Percentiles rank a stretch among this genome's conserved stretches.
These are phyloP conservation scores for Wiebesia pumilae DNA, from an alignment of 1,140 invertebrate genomes.

Conservation along the genomic window DNA sequence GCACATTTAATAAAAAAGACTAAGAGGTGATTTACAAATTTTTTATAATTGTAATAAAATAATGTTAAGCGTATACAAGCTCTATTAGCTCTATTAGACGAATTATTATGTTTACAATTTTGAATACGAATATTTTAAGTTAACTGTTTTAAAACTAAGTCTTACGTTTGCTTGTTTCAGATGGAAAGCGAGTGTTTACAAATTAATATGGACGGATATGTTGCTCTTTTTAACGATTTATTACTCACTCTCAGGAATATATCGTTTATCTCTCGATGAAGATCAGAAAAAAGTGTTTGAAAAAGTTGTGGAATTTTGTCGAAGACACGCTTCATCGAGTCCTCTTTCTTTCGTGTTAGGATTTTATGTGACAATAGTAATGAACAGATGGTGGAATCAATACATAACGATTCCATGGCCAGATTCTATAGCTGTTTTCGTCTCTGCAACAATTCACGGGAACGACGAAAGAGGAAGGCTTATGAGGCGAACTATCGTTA, in stretches of 20 bases:
- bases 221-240: constrained; percentile 79
- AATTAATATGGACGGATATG: constrained; percentile 83
- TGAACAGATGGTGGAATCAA: constrained; percentile 95
- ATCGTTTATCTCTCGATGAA: constrained; percentile 76
- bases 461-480: constrained; percentile 92
- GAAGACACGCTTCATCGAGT: constrained; percentile 86
- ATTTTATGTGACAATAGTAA: constrained; percentile 94
- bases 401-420: constrained; percentile 88
- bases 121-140: no score
- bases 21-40: no score
- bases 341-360: constrained; percentile 91
- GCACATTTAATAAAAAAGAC: no score
- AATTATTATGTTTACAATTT: no score
- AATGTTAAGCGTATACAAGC: neutral
- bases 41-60: no score
- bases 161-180: constrained; percentile 65
- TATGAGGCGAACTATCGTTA: constrained; percentile 90
- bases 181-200: constrained; percentile 85
- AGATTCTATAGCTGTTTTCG: constrained; percentile 88
- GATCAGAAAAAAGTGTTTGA: constrained; percentile 82
- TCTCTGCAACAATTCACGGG: constrained; percentile 84
- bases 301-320: constrained; percentile 85
- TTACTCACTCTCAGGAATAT: constrained; percentile 77
- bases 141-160: neutral
- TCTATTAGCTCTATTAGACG: no score